Conservation (phyloP, 2,797 vertebrate species). For the Poeciliopsis paucimaculata region DNA sequence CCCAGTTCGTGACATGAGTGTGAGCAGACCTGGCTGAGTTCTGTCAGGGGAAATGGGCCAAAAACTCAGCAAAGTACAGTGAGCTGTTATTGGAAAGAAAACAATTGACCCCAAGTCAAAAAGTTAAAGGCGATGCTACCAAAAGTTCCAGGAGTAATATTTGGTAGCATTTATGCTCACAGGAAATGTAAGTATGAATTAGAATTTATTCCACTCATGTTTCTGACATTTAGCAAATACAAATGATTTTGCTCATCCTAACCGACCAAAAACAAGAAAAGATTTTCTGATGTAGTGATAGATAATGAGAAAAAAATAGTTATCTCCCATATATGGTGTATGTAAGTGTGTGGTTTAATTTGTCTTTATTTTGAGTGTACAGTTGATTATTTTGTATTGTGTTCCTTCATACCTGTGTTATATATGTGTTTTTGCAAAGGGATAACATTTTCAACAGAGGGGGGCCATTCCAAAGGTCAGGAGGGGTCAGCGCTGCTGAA, state of each 20-base stretch:
- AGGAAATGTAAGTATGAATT: background rate
- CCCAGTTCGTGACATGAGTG: background rate
- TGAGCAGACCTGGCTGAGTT: background rate
- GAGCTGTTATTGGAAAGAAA: background rate
- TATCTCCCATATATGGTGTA: background rate
- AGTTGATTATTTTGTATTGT: background rate
- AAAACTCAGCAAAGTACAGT: background rate
- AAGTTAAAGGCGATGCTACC: background rate
- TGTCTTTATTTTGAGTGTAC: background rate
- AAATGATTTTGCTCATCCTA: background rate
- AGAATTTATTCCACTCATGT: background rate
- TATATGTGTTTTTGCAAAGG: slow-evolving; percentile 73
- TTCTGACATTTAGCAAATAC: background rate
- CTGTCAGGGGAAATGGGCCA: background rate
- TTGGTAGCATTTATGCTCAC: too few relatives aligned
- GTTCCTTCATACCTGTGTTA: background rate
- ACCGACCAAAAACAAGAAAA: background rate
- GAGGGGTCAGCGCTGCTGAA: slow-evolving; percentile 78
- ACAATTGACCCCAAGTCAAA: background rate
- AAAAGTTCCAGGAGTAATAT: background rate
- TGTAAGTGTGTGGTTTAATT: background rate
- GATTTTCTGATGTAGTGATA: background rate
- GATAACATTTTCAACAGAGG: slow-evolving; percentile 83
- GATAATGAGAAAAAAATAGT: background rate
- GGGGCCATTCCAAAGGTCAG: slow-evolving; percentile 79